These are phyloP conservation scores for Caenorhabditis sp. DNA, from an alignment of 2,888 invertebrate species.

Conservation along the genomic window DNA sequence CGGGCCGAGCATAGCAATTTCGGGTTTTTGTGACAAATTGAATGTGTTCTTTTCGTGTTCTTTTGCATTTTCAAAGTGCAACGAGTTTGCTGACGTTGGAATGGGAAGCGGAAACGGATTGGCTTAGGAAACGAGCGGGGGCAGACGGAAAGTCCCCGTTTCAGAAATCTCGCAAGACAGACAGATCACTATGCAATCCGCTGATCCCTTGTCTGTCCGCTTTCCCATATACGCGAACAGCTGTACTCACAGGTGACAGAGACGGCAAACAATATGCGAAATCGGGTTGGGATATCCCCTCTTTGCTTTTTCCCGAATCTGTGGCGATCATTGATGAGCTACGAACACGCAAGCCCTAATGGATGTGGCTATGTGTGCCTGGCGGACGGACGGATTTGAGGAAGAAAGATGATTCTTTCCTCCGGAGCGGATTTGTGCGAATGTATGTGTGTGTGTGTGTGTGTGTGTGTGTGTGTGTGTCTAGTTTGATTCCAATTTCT, in stretches of 20 bases:
- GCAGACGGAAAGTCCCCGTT: not conserved
- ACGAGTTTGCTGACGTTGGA: not conserved
- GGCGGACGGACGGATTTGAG: not conserved
- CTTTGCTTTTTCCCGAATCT: not conserved
- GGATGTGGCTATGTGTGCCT: slow-evolving; percentile 3
- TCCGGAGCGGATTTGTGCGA: slow-evolving; percentile 20
- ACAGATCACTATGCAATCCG: not conserved
- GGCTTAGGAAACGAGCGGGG: too few relatives aligned
- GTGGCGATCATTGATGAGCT: slow-evolving; percentile 38
- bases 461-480: slow-evolving; percentile 14
- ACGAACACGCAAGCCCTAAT: slow-evolving; percentile 32
- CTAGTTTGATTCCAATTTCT: slow-evolving; percentile 45
- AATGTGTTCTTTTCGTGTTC: not conserved
- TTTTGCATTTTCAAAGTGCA: not conserved
- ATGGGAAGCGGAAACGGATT: not conserved
- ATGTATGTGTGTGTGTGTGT: too few relatives aligned
- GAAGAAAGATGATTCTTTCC: slow-evolving; percentile 8
- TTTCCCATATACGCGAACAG: slow-evolving; percentile 24
- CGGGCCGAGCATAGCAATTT: slow-evolving; percentile 8
- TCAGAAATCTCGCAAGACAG: not conserved
- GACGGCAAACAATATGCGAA: slow-evolving; percentile 35
- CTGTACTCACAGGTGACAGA: slow-evolving; percentile 35
- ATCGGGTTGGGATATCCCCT: slow-evolving; percentile 9
- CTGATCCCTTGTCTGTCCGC: not conserved
- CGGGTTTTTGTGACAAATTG: slow-evolving; percentile 1